Evolutionary conservation across 1,140 invertebrate genomes (phyloP).

Genomic region (Thaumatotibia leucotreta): DNA sequence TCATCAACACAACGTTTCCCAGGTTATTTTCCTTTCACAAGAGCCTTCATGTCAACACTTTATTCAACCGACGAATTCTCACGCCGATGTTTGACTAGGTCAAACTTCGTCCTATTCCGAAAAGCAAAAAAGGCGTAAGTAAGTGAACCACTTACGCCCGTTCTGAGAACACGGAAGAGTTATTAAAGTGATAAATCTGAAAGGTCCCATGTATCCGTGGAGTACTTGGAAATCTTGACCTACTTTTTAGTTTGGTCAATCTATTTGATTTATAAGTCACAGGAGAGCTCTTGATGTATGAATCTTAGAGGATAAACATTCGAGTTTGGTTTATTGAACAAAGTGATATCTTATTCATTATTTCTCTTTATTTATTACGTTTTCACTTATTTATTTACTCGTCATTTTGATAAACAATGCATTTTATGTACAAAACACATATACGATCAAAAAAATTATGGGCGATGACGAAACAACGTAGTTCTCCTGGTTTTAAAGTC

Average conservation of each 20-base stretch:
- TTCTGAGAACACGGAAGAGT: not conserved
- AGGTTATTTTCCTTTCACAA: not conserved
- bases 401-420: too few species aligned
- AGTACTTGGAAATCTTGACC: not conserved
- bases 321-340: too few species aligned
- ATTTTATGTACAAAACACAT: too few species aligned
- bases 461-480: too few species aligned
- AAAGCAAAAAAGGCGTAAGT: not conserved
- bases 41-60: not conserved
- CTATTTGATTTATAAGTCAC: not conserved
- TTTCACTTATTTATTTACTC: too few species aligned
- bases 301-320: not conserved
- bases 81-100: not conserved
- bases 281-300: not conserved
- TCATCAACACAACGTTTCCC: not conserved
- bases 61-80: not conserved
- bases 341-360: not conserved
- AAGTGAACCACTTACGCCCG: not conserved
- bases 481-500: too few species aligned
- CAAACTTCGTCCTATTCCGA: not conserved
- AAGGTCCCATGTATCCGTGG: not conserved
- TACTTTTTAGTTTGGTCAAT: not conserved
- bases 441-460: too few species aligned
- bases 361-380: too few species aligned
- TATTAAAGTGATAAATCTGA: not conserved